Conservation (phyloP, 2,113 vertebrate species). For the Motacilla tschutschensis region DNA sequence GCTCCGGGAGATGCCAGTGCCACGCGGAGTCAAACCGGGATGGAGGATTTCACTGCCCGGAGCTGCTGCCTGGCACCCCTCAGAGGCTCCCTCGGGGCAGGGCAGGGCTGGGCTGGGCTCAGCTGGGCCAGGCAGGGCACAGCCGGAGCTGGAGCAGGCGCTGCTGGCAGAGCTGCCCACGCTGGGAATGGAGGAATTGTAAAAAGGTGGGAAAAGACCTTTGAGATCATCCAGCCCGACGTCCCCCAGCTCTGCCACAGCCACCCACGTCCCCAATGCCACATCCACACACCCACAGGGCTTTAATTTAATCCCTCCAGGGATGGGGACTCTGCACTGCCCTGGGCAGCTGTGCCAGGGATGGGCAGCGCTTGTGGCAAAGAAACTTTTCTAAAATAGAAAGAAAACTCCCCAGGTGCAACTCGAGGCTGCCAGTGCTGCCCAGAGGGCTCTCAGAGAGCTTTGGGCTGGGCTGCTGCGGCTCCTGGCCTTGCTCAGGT, state of each 20-base stretch:
- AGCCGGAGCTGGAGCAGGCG: not conserved
- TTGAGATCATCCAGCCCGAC: not conserved
- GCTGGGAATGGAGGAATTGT: not conserved
- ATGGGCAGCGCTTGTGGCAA: not conserved
- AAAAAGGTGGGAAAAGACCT: not conserved
- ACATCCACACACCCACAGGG: not conserved
- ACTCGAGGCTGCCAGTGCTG: not conserved
- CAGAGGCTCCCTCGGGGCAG: not conserved
- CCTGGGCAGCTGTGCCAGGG: not conserved
- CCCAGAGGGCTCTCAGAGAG: rapidly evolving
- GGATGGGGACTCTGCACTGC: not conserved
- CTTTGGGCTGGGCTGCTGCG: not conserved
- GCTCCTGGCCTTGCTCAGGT: not conserved
- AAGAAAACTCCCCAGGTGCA: not conserved
- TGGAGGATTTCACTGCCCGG: not conserved
- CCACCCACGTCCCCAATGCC: not conserved
- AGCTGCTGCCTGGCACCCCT: not conserved
- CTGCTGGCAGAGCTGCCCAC: not conserved
- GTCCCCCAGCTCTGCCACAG: not conserved
- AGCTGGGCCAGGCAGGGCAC: not conserved
- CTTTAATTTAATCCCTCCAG: not conserved
- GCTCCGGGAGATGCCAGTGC: not conserved
- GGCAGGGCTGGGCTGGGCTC: not conserved
- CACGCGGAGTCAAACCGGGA: not conserved
- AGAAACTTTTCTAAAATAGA: not conserved